These are phyloP conservation scores for Hemiprocne comata DNA, from an alignment of 2,113 vertebrate species.

Conservation along the genomic window DNA sequence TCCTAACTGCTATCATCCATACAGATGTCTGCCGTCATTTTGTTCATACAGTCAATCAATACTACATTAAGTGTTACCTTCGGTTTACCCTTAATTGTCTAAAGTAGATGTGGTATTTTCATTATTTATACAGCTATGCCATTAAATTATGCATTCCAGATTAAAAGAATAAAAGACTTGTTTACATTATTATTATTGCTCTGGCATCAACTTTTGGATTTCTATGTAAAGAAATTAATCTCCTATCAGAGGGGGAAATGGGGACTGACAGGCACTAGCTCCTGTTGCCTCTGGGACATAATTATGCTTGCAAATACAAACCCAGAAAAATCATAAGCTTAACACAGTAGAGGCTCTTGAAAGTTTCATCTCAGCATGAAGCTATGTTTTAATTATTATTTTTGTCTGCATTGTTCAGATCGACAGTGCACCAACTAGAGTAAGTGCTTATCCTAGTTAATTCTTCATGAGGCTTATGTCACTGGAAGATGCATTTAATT, in stretches of 20 bases:
- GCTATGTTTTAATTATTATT: conserved; percentile 75
- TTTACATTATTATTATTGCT: conserved; percentile 66
- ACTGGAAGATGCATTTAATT: conserved; percentile 63
- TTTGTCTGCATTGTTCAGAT: conserved; percentile 69
- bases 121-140: conserved; percentile 63
- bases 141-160: conserved; percentile 66
- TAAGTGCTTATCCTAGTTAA: conserved; percentile 72
- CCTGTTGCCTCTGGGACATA: conserved; percentile 67
- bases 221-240: conserved; percentile 69
- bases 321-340: conserved; percentile 68
- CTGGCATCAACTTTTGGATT: conserved; percentile 66
- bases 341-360: conserved; percentile 63
- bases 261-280: conserved; percentile 57
- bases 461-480: conserved; percentile 71
- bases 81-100: conserved; percentile 65
- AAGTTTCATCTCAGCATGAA: conserved; percentile 75
- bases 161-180: conserved; percentile 59
- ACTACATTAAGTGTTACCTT: conserved; percentile 68
- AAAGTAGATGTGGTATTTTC: conserved; percentile 64
- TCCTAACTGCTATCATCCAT: conserved; percentile 59
- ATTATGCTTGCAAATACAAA: conserved; percentile 69
- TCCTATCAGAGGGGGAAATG: conserved; percentile 33
- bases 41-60: conserved; percentile 63
- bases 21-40: conserved; percentile 50
- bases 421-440: conserved; percentile 43